phyloP scores from a whole-genome alignment of 1,140 invertebrate genomes.

The Drosophila gunungcola region DNA sequence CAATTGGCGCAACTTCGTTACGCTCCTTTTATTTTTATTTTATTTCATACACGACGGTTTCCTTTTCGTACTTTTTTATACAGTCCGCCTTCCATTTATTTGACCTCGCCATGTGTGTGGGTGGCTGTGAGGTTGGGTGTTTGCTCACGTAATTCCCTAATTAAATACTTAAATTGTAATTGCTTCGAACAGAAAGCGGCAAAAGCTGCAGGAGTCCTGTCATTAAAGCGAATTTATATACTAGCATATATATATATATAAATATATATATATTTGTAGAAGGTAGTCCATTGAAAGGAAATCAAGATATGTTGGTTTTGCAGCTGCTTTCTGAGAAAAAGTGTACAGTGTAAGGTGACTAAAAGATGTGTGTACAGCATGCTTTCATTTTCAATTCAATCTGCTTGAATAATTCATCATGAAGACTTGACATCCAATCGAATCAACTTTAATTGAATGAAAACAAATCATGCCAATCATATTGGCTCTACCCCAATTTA shows the following conservation, averaged over 20 bases:
- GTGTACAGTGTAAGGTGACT: constrained; percentile 9
- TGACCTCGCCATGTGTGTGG: constrained; percentile 37
- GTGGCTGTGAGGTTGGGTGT: constrained; percentile 45
- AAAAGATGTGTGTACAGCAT: constrained; percentile 39
- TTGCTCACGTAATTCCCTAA: constrained; percentile 83
- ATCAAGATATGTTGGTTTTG: constrained; percentile 20
- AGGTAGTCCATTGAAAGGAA: constrained; percentile 38
- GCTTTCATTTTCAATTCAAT: constrained; percentile 28
- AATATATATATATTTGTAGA: constrained; percentile 10
- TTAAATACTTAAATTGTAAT: constrained; percentile 84
- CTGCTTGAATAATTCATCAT: constrained; percentile 38
- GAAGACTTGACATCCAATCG: constrained; percentile 26
- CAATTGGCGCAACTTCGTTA: constrained; percentile 69
- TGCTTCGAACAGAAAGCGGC: constrained; percentile 69
- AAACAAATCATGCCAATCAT: constrained; percentile 42
- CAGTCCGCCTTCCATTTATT: constrained; percentile 19
- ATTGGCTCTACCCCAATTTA: constrained; percentile 40
- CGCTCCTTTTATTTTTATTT: constrained; percentile 63
- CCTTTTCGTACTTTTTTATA: constrained; percentile 19
- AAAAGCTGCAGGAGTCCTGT: constrained; percentile 22
- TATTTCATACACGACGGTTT: constrained; percentile 29
- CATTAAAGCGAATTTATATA: constrained; percentile 66
- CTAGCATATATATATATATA: constrained; percentile 3
- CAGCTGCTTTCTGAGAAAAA: constrained; percentile 1
- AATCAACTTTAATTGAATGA: constrained; percentile 45